Evolutionary conservation across 2,888 invertebrate genomes (phyloP).

Genomic region (Cryptosula pallasiana): DNA sequence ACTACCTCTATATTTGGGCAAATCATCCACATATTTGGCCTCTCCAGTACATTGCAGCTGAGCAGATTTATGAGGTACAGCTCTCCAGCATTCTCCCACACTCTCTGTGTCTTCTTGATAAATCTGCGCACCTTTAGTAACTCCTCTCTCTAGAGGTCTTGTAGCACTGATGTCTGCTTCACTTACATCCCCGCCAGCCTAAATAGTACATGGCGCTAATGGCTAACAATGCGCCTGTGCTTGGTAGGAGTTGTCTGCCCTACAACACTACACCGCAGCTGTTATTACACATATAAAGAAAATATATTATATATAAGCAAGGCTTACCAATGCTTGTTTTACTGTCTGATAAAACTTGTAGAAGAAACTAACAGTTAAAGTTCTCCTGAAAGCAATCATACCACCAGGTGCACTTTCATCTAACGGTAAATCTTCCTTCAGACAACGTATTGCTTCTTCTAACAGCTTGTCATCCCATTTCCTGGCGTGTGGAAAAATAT

Average conservation of each 20-base stretch:
- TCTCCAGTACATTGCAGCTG: slow-evolving; percentile 81
- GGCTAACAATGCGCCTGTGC: too few species aligned
- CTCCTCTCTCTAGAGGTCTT: neutral
- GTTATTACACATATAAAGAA: too few species aligned
- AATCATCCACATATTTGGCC: slow-evolving; percentile 83
- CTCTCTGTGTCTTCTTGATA: slow-evolving; percentile 9
- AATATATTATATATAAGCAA: too few species aligned
- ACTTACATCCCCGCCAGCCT: neutral
- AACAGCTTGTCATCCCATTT: slow-evolving; percentile 65
- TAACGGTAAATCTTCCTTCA: slow-evolving; percentile 72
- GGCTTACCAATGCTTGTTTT: slow-evolving; percentile 24
- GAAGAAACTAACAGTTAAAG: slow-evolving; percentile 63
- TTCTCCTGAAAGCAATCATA: slow-evolving; percentile 71
- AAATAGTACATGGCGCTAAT: neutral
- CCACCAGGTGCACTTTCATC: slow-evolving; percentile 76
- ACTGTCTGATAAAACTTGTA: slow-evolving; percentile 59
- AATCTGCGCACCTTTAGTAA: slow-evolving; percentile 2
- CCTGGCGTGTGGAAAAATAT: slow-evolving; percentile 51
- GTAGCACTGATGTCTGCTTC: neutral
- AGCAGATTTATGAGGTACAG: slow-evolving; percentile 64
- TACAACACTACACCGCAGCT: too few species aligned
- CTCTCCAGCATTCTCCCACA: neutral
- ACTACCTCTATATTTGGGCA: slow-evolving; percentile 57
- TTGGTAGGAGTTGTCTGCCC: too few species aligned
- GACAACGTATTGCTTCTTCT: slow-evolving; percentile 60